Base-by-base conservation (phyloP, 2,888 invertebrate species). In the Epiblema foenella region DNA sequence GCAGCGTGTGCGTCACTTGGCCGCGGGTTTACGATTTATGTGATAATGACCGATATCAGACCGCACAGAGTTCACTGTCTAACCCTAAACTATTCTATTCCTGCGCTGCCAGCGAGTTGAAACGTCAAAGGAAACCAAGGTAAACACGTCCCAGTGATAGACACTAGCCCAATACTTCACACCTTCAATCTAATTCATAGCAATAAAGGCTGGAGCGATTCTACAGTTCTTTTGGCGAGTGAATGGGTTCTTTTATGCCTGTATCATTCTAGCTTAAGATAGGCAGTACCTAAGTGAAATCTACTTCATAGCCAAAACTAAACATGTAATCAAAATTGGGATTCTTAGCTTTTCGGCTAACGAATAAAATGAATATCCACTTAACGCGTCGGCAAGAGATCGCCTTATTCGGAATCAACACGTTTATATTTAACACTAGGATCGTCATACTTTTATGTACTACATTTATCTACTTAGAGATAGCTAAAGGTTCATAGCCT, bases 21-120 rank as follows among this genome's bases (percentile, higher is more conserved):
- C 64, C 63, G 58, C 54, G 69, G 51, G 75, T 77, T 79, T 79
- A 76, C 77, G 51, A 75, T 77, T 79, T 79, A 76, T 76, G 78
- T 79, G 75, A 77, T 74, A 75, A 75, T 78, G 76, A 77, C 78
- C 75, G 78, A 77, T 79, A 76, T 75, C 72, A 69, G 67, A 64
- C 76, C 75, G 73, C 71, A 74, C 56, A 3, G 18, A 60, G 54
- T 54, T 39, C 59, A 54, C n/a, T 39, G 24, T 15, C 52, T 64
- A 54, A 64, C 37, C 52, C 64, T 64, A 64, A 64, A 29, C 51
- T 63, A 18, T 46, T 46, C 15, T 33, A 62, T 24, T 49, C 24
- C 24, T 46, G 24, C 33, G 33, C 8, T 3, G 3, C 9, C 5
- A 5, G 33, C 33, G 24, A 24, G 4, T 24, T 4, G 24, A 4